Percentiles rank a stretch among this genome's conserved stretches.
Evolutionary conservation across 2,888 invertebrate species (phyloP).

Genomic region (Phrixothrix hirtus): DNA sequence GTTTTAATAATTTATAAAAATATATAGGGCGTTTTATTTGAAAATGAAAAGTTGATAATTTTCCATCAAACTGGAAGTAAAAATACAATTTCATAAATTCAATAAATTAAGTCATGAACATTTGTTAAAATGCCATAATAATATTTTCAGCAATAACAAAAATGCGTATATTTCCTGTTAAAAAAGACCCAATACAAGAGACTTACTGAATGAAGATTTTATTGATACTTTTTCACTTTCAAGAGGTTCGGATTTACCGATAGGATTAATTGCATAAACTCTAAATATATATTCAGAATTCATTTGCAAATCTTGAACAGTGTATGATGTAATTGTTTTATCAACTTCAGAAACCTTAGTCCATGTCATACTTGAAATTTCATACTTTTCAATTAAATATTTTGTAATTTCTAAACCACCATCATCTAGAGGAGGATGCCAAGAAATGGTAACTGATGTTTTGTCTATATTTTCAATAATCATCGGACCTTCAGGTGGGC

Average conservation of each 20-base stretch:
- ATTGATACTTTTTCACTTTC: slow-evolving; percentile 76
- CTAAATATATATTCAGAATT: slow-evolving; percentile 86
- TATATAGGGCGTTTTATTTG: too few relatives aligned
- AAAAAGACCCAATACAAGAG: too few relatives aligned
- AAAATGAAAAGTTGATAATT: too few relatives aligned
- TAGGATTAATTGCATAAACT: slow-evolving; percentile 88
- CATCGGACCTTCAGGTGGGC: slow-evolving; percentile 25
- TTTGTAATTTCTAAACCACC: slow-evolving; percentile 87
- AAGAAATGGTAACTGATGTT: slow-evolving; percentile 81
- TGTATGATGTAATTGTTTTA: slow-evolving; percentile 73
- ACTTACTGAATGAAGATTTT: slow-evolving; percentile 80
- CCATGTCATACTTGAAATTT: slow-evolving; percentile 79
- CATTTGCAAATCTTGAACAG: slow-evolving; percentile 84
- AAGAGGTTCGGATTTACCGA: slow-evolving; percentile 83
- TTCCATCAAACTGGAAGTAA: too few relatives aligned
- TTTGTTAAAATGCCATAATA: too few relatives aligned
- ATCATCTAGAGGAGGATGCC: slow-evolving; percentile 80
- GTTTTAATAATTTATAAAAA: too few relatives aligned
- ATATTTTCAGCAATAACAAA: too few relatives aligned
- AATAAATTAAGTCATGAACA: too few relatives aligned
- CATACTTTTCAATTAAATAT: slow-evolving; percentile 86
- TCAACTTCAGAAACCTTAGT: slow-evolving; percentile 83
- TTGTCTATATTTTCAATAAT: slow-evolving; percentile 76
- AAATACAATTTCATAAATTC: too few relatives aligned
- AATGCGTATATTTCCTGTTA: not conserved